phyloP scores from a whole-genome alignment of 2,888 invertebrate species.

The Melieria crassipennis region DNA sequence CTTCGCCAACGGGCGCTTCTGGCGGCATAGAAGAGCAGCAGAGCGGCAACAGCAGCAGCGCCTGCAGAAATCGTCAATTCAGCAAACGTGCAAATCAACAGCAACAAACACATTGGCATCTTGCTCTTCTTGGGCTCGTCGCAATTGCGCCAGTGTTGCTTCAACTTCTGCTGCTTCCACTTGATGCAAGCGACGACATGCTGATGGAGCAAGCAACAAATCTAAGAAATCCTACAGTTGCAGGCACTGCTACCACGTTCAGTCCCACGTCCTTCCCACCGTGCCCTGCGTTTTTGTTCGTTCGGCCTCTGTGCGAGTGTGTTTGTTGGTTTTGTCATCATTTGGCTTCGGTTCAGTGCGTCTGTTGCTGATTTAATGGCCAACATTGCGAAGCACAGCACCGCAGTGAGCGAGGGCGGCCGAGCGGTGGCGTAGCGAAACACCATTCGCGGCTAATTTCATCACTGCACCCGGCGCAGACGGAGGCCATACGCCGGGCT shows the following conservation, averaged over 20 bases:
- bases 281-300: not conserved
- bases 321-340: not conserved
- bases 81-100: too few relatives aligned
- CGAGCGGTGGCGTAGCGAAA: too few relatives aligned
- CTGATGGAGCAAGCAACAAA: not conserved
- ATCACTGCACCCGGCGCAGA: not conserved
- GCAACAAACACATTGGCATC: not conserved
- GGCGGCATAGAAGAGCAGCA: too few relatives aligned
- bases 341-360: constrained; percentile 12
- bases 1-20: too few relatives aligned
- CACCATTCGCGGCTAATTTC: not conserved
- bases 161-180: not conserved
- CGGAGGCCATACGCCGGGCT: too few relatives aligned
- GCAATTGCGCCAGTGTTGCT: not conserved
- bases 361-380: constrained; percentile 23
- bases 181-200: not conserved
- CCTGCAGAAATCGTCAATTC: too few relatives aligned
- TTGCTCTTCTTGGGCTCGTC: not conserved
- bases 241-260: constrained; percentile 14
- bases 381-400: not conserved
- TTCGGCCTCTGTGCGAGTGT: constrained; percentile 1
- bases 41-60: too few relatives aligned
- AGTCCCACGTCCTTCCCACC: constrained; percentile 21
- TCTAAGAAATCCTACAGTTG: constrained; percentile 33
- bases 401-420: not conserved